A percentile compares a stretch with the other conserved stretches of the same genome.
Conservation (phyloP, 2,888 invertebrate species). For the Trissolcus japonicus region DNA sequence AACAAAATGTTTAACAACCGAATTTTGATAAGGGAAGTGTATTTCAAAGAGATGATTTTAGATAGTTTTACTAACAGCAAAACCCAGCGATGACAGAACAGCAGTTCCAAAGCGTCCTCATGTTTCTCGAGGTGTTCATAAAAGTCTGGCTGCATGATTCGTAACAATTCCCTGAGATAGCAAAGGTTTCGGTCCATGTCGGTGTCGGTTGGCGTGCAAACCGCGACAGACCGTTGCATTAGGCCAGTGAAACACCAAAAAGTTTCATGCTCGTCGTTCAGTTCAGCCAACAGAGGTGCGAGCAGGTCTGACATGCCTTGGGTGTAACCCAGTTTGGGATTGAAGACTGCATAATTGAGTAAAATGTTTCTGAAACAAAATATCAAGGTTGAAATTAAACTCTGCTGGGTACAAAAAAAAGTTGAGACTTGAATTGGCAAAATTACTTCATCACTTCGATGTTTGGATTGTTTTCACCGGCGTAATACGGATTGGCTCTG, state of each 20-base stretch:
- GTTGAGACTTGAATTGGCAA: neutral
- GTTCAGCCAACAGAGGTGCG: constrained; percentile 93
- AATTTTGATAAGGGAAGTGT: neutral
- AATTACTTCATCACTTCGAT: constrained; percentile 89
- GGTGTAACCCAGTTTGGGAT: constrained; percentile 89
- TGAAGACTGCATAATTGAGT: constrained; percentile 93
- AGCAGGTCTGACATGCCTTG: constrained; percentile 98
- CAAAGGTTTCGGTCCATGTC: constrained; percentile 96
- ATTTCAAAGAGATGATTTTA: neutral
- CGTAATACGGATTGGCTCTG: constrained; percentile 93
- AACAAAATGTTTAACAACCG: neutral
- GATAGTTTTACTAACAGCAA: constrained; percentile 82
- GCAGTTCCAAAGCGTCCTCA: constrained; percentile 90
- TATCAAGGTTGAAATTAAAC: neutral
- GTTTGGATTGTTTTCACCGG: constrained; percentile 94
- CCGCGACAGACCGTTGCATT: constrained; percentile 96
- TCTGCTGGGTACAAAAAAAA: neutral
- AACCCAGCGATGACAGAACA: constrained; percentile 97
- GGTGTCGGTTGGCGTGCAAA: constrained; percentile 94
- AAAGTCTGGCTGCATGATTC: constrained; percentile 94
- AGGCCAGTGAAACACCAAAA: constrained; percentile 99
- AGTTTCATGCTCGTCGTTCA: constrained; percentile 95
- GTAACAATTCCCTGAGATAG: constrained; percentile 90
- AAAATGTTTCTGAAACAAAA: constrained; percentile 84
- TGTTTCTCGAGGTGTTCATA: constrained; percentile 89